Evolutionary conservation across 2,113 vertebrate species (phyloP).

Genomic region (Crotophaga sulcirostris): DNA sequence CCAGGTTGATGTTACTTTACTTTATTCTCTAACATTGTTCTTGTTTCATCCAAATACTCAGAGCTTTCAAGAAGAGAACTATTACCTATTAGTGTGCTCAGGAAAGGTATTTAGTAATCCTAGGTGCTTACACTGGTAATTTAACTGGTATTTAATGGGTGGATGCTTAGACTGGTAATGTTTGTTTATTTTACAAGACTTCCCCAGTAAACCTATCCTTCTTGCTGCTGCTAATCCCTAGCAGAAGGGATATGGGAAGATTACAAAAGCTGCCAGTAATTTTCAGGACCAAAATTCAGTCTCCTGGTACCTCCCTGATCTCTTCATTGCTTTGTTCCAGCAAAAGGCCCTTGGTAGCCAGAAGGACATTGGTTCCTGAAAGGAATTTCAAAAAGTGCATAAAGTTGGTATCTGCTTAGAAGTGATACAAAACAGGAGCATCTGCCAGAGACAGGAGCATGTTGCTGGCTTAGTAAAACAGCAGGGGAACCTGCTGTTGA

Average conservation of each 20-base stretch:
- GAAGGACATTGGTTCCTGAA: slow-evolving; percentile 70
- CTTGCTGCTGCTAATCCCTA: slow-evolving; percentile 47
- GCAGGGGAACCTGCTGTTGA: slow-evolving; percentile 77
- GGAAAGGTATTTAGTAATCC: slow-evolving; percentile 50
- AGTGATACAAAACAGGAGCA: slow-evolving; percentile 64
- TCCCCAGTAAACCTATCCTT: slow-evolving; percentile 12
- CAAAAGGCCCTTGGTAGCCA: slow-evolving; percentile 63
- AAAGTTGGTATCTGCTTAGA: slow-evolving; percentile 67
- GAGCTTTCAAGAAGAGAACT: slow-evolving; percentile 27
- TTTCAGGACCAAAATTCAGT: slow-evolving; percentile 48
- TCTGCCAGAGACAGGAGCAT: slow-evolving; percentile 70
- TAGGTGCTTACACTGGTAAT: slow-evolving; percentile 39
- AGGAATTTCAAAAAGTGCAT: slow-evolving; percentile 68
- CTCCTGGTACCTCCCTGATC: slow-evolving; percentile 56
- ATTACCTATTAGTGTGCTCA: slow-evolving; percentile 36
- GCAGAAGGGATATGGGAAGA: slow-evolving; percentile 46
- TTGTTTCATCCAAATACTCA: slow-evolving; percentile 9
- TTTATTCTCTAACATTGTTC: not conserved
- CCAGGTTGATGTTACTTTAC: slow-evolving; percentile 1
- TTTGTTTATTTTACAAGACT: slow-evolving; percentile 46
- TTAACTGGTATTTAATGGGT: slow-evolving; percentile 49
- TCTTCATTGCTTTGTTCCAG: slow-evolving; percentile 63
- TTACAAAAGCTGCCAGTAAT: slow-evolving; percentile 49
- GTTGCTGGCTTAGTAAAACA: slow-evolving; percentile 73
- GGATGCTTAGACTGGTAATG: slow-evolving; percentile 21